phyloP scores from a whole-genome alignment of 1,140 invertebrate species.

The Helicorthomorpha holstii region DNA sequence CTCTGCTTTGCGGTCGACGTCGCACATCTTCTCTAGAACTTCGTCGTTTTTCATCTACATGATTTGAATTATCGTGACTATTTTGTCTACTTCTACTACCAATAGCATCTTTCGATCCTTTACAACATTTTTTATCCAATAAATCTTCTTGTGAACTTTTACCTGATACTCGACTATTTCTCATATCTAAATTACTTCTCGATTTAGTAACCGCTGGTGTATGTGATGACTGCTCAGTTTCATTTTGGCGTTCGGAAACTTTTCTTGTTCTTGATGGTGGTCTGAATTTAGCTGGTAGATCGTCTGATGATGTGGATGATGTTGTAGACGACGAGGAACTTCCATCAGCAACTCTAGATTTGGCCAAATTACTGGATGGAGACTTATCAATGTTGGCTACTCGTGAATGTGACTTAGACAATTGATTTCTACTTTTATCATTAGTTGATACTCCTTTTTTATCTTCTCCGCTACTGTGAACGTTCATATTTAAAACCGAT shows the following conservation, averaged over 20 bases:
- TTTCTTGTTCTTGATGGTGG: neutral
- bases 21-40: neutral
- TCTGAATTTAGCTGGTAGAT: neutral
- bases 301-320: neutral
- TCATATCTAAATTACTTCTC: neutral
- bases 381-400: neutral
- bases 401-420: slow-evolving; percentile 10
- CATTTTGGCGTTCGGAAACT: neutral
- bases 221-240: neutral
- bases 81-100: neutral
- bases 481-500: slow-evolving; percentile 22
- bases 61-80: neutral
- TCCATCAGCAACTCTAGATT: neutral
- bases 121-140: neutral
- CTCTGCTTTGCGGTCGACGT: neutral
- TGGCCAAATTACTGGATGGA: neutral
- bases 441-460: neutral
- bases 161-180: neutral
- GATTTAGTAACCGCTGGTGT: neutral
- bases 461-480: slow-evolving; percentile 10
- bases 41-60: neutral
- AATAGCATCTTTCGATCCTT: neutral
- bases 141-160: neutral
- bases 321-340: too few relatives aligned
- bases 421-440: slow-evolving; percentile 2